These are phyloP conservation scores for Microhierax caerulescens DNA, from an alignment of 2,797 vertebrate species.

Conservation along the genomic window DNA sequence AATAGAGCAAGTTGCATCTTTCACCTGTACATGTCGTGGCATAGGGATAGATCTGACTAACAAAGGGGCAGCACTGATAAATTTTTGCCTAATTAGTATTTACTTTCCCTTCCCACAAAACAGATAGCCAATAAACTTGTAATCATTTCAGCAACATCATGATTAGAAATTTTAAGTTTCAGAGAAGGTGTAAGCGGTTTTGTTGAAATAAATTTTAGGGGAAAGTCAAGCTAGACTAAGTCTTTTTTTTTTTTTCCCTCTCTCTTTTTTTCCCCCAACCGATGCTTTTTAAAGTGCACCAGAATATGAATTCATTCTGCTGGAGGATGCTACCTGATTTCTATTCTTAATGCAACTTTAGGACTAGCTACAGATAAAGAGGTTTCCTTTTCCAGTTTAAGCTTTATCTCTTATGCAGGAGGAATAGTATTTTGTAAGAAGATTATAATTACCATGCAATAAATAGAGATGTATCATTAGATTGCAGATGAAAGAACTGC, in stretches of 20 bases:
- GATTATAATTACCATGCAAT: background rate
- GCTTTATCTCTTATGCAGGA: background rate
- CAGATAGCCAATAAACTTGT: background rate
- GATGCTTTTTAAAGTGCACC: background rate
- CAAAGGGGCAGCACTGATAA: background rate
- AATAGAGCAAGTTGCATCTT: background rate
- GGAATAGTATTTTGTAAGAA: background rate
- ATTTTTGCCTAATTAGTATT: background rate
- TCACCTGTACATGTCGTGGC: background rate
- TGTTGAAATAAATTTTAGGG: background rate
- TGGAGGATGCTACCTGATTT: background rate
- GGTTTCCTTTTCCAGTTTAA: background rate
- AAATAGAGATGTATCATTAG: background rate
- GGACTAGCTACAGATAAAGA: background rate
- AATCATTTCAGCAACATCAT: background rate
- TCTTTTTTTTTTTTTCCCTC: accelerated
- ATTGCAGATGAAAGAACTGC: background rate
- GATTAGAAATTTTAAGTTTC: background rate
- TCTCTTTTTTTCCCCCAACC: accelerated
- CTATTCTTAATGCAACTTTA: background rate
- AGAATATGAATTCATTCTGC: background rate
- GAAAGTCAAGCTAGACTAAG: background rate
- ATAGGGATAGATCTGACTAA: background rate
- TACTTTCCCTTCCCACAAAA: background rate
- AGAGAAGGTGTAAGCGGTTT: background rate